These are phyloP conservation scores for Pseudomyrmex flavicornis DNA, from an alignment of 1,140 invertebrate genomes.

Conservation along the genomic window DNA sequence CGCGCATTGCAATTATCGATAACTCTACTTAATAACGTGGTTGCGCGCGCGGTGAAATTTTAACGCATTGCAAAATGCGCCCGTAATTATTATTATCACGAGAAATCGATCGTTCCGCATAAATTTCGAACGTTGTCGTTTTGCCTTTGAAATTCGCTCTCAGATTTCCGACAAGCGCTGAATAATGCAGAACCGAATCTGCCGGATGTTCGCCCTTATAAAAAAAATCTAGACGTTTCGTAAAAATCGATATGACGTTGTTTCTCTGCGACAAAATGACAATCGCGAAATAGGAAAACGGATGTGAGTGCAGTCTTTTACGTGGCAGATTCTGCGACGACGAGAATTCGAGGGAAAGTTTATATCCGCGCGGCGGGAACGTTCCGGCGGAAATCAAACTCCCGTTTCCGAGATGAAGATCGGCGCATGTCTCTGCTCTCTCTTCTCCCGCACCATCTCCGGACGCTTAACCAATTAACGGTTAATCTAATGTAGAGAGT, in stretches of 20 bases:
- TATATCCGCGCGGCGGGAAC: slow-evolving; percentile 61
- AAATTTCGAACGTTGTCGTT: slow-evolving; percentile 5
- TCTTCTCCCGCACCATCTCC: slow-evolving; percentile 12
- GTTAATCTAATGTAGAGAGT: slow-evolving; percentile 72
- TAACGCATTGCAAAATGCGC: slow-evolving; percentile 1
- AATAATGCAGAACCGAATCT: not conserved
- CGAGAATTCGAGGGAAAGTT: slow-evolving; percentile 9
- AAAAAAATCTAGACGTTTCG: not conserved
- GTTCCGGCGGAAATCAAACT: slow-evolving; percentile 76
- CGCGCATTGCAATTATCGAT: slow-evolving; percentile 37
- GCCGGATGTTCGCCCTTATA: not conserved
- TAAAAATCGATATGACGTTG: not conserved
- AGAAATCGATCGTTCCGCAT: not conserved
- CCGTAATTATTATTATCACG: slow-evolving; percentile 6
- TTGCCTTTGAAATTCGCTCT: slow-evolving; percentile 3
- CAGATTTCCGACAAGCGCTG: slow-evolving; percentile 12
- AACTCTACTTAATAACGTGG: slow-evolving; percentile 41
- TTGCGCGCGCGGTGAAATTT: slow-evolving; percentile 18
- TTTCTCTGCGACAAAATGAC: not conserved
- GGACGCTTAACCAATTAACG: slow-evolving; percentile 76
- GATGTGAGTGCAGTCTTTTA: slow-evolving; percentile 25
- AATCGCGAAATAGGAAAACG: slow-evolving; percentile 13
- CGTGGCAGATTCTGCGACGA: slow-evolving; percentile 6
- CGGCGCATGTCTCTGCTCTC: slow-evolving; percentile 21
- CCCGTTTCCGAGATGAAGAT: slow-evolving; percentile 62